Evolutionary conservation across 2,797 vertebrate species (phyloP).

Genomic region (Ciconia nigra): DNA sequence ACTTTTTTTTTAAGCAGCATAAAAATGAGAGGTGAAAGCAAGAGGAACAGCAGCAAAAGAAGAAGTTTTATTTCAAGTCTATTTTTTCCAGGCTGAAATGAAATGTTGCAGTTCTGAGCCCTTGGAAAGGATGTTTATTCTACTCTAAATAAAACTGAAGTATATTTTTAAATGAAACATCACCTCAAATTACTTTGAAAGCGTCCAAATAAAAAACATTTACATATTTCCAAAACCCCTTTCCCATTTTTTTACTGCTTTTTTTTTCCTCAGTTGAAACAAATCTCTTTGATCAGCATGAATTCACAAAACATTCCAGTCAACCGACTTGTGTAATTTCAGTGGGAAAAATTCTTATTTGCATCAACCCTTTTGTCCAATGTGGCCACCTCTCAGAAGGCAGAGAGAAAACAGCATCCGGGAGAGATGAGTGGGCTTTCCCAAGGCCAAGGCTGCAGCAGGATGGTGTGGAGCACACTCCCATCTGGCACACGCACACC

Average conservation of each 20-base stretch:
- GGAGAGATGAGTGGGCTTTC: background rate
- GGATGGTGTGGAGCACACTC: background rate
- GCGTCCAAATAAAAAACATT: conserved; percentile 30
- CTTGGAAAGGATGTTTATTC: conserved; percentile 50
- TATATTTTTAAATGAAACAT: conserved; percentile 52
- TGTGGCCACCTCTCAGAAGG: background rate
- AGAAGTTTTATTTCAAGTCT: background rate
- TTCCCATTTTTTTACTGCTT: background rate
- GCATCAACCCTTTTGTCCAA: background rate
- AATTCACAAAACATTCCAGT: background rate
- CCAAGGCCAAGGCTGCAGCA: background rate
- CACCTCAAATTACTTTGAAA: conserved; percentile 54
- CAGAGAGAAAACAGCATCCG: background rate
- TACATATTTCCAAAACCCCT: conserved; percentile 4
- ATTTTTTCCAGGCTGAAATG: conserved; percentile 1
- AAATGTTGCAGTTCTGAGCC: conserved; percentile 6
- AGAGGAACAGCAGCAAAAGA: background rate
- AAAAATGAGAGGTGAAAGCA: background rate
- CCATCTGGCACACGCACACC: background rate
- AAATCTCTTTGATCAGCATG: background rate
- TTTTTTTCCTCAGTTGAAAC: background rate
- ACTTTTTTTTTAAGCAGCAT: background rate
- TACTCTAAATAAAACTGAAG: conserved; percentile 51
- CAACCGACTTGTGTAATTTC: background rate
- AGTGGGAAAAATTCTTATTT: background rate